phyloP scores from a whole-genome alignment of 2,888 invertebrate genomes.

The Rhagium mordax region DNA sequence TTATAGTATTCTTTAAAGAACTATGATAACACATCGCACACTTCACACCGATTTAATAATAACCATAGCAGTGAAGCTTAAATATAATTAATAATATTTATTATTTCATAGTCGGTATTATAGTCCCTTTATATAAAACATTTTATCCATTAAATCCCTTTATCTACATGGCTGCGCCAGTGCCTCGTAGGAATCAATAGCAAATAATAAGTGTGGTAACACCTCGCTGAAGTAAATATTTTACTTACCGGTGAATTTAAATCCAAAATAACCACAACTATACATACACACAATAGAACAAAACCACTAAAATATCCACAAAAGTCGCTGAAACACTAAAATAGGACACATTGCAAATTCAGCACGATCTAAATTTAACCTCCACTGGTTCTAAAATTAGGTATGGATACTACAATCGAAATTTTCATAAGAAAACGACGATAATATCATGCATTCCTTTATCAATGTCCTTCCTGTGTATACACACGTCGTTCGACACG shows the following conservation, averaged over 20 bases:
- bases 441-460: neutral
- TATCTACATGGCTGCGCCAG: too few relatives aligned
- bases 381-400: neutral
- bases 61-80: too few relatives aligned
- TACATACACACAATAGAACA: neutral
- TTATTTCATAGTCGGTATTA: too few relatives aligned
- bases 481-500: conserved; percentile 38
- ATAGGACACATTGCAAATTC: neutral
- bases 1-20: too few relatives aligned
- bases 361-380: neutral
- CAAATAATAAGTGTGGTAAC: too few relatives aligned
- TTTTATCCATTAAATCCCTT: too few relatives aligned
- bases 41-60: too few relatives aligned
- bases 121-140: too few relatives aligned
- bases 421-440: neutral
- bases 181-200: too few relatives aligned
- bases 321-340: neutral
- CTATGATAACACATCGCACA: too few relatives aligned
- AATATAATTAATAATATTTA: too few relatives aligned
- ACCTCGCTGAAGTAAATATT: too few relatives aligned
- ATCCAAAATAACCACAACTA: neutral
- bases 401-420: neutral
- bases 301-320: conserved; percentile 9
- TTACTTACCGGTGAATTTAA: neutral
- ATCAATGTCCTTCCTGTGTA: neutral